phyloP scores from a whole-genome alignment of 64 coral and sea anemone genomes.

The Trachythela sp. region DNA sequence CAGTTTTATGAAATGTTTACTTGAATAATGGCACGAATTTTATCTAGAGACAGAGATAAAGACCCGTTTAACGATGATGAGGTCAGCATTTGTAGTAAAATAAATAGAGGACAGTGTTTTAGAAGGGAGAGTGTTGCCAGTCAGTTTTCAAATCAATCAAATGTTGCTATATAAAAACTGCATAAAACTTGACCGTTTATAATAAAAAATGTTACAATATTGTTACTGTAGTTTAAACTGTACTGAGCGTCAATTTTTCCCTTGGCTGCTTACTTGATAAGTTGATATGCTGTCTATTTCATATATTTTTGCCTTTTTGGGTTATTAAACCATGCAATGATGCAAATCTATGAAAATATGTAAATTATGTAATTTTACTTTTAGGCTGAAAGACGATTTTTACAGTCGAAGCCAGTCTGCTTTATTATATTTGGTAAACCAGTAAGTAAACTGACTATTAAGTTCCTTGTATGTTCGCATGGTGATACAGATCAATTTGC shows the following conservation, averaged over 20 bases:
- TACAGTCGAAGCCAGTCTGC: slow-evolving; percentile 92
- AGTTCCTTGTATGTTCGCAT: too few species aligned
- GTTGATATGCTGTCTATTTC: too few species aligned
- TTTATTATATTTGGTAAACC: slow-evolving; percentile 91
- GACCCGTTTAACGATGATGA: slow-evolving; percentile 64
- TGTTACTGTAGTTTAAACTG: too few species aligned
- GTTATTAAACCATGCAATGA: too few species aligned
- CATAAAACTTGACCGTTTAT: too few species aligned
- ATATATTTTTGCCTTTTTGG: too few species aligned
- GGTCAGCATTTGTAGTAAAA: slow-evolving; percentile 29
- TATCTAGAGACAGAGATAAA: slow-evolving; percentile 7
- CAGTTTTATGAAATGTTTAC: not conserved
- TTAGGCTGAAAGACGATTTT: slow-evolving; percentile 77
- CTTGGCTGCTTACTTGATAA: too few species aligned
- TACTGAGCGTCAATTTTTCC: too few species aligned
- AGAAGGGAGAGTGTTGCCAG: not conserved
- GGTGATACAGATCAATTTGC: too few species aligned
- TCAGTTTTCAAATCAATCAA: too few species aligned
- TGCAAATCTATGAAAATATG: not conserved
- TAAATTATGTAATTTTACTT: slow-evolving; percentile 17
- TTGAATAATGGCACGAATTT: not conserved
- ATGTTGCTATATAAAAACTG: too few species aligned
- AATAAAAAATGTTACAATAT: too few species aligned
- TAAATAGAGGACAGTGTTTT: not conserved
- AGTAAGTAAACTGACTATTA: slow-evolving; percentile 37